Conservation (phyloP, 2,113 vertebrate genomes). For the Asarcornis scutulata region DNA sequence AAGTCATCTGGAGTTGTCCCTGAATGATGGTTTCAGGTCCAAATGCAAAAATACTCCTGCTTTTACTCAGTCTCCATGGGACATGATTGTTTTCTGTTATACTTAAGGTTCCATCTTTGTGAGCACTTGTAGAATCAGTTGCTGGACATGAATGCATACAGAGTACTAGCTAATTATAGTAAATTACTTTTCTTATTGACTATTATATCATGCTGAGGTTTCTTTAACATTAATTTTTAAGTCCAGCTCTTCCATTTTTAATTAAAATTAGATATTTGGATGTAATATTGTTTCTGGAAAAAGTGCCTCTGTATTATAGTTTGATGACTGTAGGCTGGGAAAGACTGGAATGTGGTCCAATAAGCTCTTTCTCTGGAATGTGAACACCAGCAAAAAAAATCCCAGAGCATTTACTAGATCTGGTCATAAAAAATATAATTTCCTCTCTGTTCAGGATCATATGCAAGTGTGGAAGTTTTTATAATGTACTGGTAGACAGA, state of each 20-base stretch:
- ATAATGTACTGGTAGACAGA: neutral
- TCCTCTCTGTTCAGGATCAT: neutral
- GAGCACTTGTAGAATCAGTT: neutral
- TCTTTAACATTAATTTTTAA: neutral
- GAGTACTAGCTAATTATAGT: neutral
- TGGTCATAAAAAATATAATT: neutral
- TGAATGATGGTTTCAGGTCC: neutral
- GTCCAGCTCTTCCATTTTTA: neutral
- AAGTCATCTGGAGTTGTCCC: neutral
- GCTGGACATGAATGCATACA: neutral
- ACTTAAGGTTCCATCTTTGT: neutral
- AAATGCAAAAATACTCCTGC: neutral
- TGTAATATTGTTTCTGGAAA: neutral
- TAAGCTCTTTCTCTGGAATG: neutral
- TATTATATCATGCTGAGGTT: neutral
- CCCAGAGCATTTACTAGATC: neutral
- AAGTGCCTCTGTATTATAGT: neutral
- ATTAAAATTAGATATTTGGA: conserved; percentile 16
- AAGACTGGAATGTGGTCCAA: neutral
- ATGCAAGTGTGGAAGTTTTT: neutral
- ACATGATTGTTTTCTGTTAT: neutral
- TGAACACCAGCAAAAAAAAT: neutral
- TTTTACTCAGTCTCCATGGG: conserved; percentile 6
- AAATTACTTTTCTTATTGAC: neutral
- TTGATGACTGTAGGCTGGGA: conserved; percentile 3